Percentiles rank a stretch among this genome's conserved stretches.
Conservation (phyloP, 23 tunicate species). For the Aplidium turbinatum region DNA sequence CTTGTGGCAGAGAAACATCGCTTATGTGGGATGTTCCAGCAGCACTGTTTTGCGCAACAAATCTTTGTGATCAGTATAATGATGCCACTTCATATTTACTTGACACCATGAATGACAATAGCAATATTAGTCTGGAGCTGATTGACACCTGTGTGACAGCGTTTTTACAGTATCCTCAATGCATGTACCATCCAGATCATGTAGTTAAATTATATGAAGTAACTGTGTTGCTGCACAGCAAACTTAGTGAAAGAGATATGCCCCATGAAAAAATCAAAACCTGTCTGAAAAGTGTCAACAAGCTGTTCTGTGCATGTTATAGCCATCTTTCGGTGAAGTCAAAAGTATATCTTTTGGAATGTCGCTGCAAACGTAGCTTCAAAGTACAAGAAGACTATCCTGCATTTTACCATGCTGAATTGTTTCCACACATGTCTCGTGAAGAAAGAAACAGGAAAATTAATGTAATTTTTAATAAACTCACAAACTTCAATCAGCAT, state of each 20-base stretch:
- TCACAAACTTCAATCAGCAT: background rate
- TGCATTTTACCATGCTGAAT: too few relatives aligned
- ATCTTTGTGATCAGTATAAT: constrained; percentile 4
- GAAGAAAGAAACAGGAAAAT: background rate
- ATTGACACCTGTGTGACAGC: background rate
- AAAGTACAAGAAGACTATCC: too few relatives aligned
- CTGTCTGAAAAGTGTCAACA: too few relatives aligned
- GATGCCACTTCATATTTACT: constrained; percentile 11
- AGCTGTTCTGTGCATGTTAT: background rate
- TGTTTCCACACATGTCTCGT: background rate
- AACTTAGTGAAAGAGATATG: background rate
- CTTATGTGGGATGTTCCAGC: constrained; percentile 17
- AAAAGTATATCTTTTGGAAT: background rate
- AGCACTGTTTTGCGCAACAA: constrained; percentile 20
- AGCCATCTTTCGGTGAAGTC: background rate
- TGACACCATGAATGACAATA: background rate
- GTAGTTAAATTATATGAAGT: constrained; percentile 4
- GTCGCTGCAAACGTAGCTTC: background rate
- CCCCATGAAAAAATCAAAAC: too few relatives aligned
- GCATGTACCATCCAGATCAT: constrained; percentile 11
- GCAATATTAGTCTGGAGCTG: background rate
- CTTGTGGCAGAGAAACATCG: too few relatives aligned
- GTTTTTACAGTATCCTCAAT: constrained; percentile 2
- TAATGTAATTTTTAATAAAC: constrained; percentile 23
- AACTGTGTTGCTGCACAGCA: background rate